phyloP scores from a whole-genome alignment of 2,888 invertebrate species.

The Chaetogeoica ovagalla region DNA sequence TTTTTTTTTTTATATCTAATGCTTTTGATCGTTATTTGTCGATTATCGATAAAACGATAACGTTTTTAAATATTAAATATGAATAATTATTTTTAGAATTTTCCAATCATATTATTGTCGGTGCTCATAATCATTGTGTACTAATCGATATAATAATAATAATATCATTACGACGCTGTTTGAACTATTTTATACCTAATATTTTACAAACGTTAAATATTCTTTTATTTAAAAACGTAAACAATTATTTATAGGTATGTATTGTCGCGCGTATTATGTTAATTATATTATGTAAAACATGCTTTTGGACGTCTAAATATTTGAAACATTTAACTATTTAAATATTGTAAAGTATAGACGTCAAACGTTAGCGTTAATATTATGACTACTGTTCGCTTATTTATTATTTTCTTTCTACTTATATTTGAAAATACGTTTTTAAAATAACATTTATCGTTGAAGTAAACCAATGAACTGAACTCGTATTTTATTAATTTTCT shows the following conservation, averaged over 20 bases:
- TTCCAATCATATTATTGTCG: no score
- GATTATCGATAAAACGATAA: no score
- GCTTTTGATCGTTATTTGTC: no score
- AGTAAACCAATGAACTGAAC: neutral
- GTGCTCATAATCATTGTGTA: no score
- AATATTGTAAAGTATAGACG: neutral
- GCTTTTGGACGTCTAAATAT: constrained; percentile 8
- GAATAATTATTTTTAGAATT: no score
- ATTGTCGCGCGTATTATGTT: neutral
- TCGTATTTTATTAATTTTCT: neutral
- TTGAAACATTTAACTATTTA: constrained; percentile 2
- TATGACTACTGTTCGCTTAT: neutral
- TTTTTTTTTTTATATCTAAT: no score
- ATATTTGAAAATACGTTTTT: neutral
- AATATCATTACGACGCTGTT: no score
- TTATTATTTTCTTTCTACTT: neutral
- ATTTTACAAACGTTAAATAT: neutral
- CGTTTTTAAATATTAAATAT: no score
- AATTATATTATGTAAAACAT: neutral
- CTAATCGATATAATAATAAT: no score
- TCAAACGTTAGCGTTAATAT: neutral
- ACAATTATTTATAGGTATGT: neutral
- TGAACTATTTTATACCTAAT: no score
- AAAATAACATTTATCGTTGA: neutral
- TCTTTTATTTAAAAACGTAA: neutral